Conservation (phyloP, 2,797 vertebrate species). For the Poeciliopsis gracilis region DNA sequence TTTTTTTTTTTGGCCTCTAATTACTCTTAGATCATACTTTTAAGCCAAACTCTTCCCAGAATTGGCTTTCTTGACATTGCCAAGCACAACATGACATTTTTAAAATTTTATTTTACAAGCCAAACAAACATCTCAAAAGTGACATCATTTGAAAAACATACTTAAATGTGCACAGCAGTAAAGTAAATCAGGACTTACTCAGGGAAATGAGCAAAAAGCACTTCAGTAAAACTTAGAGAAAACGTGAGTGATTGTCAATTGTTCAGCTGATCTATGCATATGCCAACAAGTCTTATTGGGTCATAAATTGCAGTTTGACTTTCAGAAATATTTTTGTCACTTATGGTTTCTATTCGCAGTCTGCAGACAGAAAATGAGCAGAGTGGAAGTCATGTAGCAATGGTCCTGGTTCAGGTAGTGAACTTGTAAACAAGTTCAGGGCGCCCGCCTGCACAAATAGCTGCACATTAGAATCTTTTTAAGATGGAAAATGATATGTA, state of each 20-base stretch:
- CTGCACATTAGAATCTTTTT: not conserved
- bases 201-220: not conserved
- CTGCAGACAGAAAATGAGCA: no score
- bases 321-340: not conserved
- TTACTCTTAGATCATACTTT: not conserved
- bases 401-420: not conserved
- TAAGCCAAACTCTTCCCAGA: not conserved
- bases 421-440: not conserved
- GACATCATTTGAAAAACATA: no score
- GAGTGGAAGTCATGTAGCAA: no score
- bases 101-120: not conserved
- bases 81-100: not conserved
- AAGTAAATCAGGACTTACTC: not conserved
- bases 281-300: not conserved
- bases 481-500: not conserved
- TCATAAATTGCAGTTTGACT: not conserved
- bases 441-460: no score
- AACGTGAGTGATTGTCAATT: rapidly evolving
- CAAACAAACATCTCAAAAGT: not conserved
- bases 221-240: not conserved
- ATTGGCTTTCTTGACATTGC: not conserved
- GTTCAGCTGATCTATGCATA: not conserved
- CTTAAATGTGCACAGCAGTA: no score
- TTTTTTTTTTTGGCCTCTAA: not conserved
- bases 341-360: not conserved